Evolutionary conservation across 2,888 invertebrate genomes (phyloP).

Genomic region (Odontocolon sp.): DNA sequence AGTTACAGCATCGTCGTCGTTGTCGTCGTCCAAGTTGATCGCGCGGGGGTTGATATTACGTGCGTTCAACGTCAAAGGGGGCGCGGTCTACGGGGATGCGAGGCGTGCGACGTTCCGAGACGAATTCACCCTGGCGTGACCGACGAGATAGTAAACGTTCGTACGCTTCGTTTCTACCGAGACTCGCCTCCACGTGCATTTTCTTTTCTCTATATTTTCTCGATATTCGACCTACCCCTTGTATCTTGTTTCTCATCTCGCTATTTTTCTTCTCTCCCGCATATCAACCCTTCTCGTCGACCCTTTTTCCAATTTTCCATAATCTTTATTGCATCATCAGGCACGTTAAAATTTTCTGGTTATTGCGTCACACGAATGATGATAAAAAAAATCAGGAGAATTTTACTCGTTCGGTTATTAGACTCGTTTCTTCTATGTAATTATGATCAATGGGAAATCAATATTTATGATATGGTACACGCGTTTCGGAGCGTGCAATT

Average conservation of each 20-base stretch:
- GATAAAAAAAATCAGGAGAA: background rate
- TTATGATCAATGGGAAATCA: slow-evolving; percentile 24
- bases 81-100: slow-evolving; percentile 45
- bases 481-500: slow-evolving; percentile 41
- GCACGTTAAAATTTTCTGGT: background rate
- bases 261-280: background rate
- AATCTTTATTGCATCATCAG: background rate
- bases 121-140: slow-evolving; percentile 61
- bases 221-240: background rate
- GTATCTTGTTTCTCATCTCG: background rate
- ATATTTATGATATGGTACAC: slow-evolving; percentile 46
- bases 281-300: background rate
- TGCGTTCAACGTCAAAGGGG: slow-evolving; percentile 56
- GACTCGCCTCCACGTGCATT: background rate
- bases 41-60: slow-evolving; percentile 43
- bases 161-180: background rate
- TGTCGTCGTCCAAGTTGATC: slow-evolving; percentile 3
- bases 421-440: background rate
- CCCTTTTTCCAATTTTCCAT: no score
- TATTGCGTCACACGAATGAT: background rate
- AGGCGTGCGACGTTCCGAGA: slow-evolving; percentile 56
- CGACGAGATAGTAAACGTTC: slow-evolving; percentile 48
- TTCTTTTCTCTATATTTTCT: slow-evolving; percentile 25
- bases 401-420: no score
- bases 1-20: background rate